phyloP scores from a whole-genome alignment of 2,888 invertebrate genomes.

The Auanema freiburgensis region DNA sequence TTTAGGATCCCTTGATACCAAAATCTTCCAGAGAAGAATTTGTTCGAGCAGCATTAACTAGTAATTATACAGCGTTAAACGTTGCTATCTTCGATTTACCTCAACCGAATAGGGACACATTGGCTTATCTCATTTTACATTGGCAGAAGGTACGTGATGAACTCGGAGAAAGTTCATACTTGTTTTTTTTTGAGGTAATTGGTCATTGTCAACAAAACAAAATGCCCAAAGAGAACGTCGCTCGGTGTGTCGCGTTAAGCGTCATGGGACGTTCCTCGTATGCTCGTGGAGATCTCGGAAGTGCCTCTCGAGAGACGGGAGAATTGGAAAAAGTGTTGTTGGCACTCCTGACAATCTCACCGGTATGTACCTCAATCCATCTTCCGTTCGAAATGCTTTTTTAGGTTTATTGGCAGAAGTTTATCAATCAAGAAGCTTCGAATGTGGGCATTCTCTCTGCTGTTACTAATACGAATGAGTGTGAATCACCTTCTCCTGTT shows the following conservation, averaged over 20 bases:
- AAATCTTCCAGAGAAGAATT: conserved; percentile 81
- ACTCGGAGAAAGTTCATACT: background rate
- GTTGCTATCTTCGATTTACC: conserved; percentile 79
- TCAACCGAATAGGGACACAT: conserved; percentile 87
- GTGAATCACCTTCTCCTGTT: conserved; percentile 11
- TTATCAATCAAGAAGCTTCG: conserved; percentile 21
- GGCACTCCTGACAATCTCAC: conserved; percentile 40
- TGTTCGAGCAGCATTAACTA: conserved; percentile 72
- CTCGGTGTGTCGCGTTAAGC: conserved; percentile 90
- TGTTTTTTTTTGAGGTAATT: conserved; percentile 30
- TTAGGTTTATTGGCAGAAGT: conserved; percentile 48
- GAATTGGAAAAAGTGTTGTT: conserved; percentile 38
- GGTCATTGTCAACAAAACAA: conserved; percentile 71
- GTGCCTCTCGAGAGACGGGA: conserved; percentile 27
- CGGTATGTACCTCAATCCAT: conserved; percentile 32
- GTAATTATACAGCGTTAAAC: conserved; percentile 65
- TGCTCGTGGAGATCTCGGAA: conserved; percentile 21
- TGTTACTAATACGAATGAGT: background rate
- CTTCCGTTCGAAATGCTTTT: conserved; percentile 9
- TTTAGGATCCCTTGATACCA: conserved; percentile 82
- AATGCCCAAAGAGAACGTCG: conserved; percentile 87
- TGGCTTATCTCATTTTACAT: conserved; percentile 88
- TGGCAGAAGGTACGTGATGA: conserved; percentile 74
- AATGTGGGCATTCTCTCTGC: background rate
- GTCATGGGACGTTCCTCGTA: conserved; percentile 73